Percentiles rank a stretch among this genome's conserved stretches.
Evolutionary conservation across 2,888 invertebrate genomes (phyloP).

Genomic region (Amphipyra berbera): DNA sequence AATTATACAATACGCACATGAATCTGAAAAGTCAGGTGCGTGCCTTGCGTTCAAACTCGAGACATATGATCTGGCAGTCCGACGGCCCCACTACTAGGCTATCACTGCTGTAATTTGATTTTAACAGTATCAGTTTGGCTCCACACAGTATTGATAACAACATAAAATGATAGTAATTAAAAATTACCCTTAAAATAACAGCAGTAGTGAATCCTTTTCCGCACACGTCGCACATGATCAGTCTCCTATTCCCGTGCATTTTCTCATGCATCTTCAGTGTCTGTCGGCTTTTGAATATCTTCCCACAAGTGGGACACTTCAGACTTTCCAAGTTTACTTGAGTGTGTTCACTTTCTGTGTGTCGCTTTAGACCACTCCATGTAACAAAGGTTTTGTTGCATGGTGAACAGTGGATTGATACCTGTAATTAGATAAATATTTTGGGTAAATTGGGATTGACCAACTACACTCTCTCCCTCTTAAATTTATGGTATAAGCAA

Average conservation of each 20-base stretch:
- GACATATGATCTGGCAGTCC: no score
- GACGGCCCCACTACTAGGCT: no score
- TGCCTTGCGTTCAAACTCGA: no score
- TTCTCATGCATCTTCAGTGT: conserved; percentile 77
- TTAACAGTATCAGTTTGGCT: no score
- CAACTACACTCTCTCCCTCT: no score
- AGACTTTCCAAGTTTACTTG: conserved; percentile 70
- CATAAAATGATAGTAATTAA: no score
- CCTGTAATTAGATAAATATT: conserved; percentile 50
- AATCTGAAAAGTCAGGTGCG: no score
- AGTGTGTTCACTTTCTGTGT: conserved; percentile 77
- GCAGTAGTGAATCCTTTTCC: conserved; percentile 77
- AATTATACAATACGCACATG: no score
- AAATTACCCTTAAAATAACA: conserved; percentile 72
- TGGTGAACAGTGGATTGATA: conserved; percentile 70
- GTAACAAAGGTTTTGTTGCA: conserved; percentile 82
- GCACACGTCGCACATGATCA: conserved; percentile 81
- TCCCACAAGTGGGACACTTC: conserved; percentile 78
- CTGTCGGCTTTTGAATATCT: conserved; percentile 76
- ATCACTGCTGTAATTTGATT: no score
- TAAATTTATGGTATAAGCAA: no score
- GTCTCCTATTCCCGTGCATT: conserved; percentile 70
- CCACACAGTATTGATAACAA: no score
- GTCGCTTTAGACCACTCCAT: conserved; percentile 78
- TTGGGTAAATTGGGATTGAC: no score